Evolutionary conservation across 2,797 vertebrate species (phyloP), one percentile per base, ranked within the genome.

Genomic region (Diceros bicornis): DNA sequence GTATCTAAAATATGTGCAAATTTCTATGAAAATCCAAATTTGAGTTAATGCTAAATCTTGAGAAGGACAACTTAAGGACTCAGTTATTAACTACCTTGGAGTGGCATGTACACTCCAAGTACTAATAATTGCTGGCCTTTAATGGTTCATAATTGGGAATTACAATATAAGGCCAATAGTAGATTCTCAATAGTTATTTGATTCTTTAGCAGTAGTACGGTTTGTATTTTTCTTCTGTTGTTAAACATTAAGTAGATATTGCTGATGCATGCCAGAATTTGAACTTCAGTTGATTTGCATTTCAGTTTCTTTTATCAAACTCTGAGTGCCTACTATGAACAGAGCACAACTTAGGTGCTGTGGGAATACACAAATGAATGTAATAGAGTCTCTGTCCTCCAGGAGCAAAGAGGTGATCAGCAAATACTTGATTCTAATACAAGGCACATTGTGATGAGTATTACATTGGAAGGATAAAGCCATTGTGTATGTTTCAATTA

Each of bases 281-380:
- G 52, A 77, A n/a, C 62, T 64, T 71, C 29, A 50, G 29, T 71
- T 91, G 50, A 75, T 93, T 87, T 97, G 95, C 34, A 84, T 71
- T 91, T 97, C 61, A 84, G 13, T 94, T 91, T 87, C 85, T 83
- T 94, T 91, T 87, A 88, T 83, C 72, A 79, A 34, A 92, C 25
- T 89, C 64, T 85, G 74, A 89, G 47, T 87, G 29, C 23, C 78
- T 94, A 0, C 32, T 44, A 7, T 88, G 32, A 57, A 86, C 14
- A 83, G 34, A 95, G 64, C 21, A 83, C 17, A 89, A 11, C 37
- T 21, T 66, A 89, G 41, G 37, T 86, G 14, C 32, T 92, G 0
- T 69, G 37, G 59, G 64, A 84, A 55, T 81, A 83, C 12, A 50
- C 37, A 83, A 47, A 27, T 52, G 17, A 68, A 69, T 89, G 27